Base-by-base conservation (phyloP, 2,113 vertebrate genomes). In the Pterocles gutturalis region DNA sequence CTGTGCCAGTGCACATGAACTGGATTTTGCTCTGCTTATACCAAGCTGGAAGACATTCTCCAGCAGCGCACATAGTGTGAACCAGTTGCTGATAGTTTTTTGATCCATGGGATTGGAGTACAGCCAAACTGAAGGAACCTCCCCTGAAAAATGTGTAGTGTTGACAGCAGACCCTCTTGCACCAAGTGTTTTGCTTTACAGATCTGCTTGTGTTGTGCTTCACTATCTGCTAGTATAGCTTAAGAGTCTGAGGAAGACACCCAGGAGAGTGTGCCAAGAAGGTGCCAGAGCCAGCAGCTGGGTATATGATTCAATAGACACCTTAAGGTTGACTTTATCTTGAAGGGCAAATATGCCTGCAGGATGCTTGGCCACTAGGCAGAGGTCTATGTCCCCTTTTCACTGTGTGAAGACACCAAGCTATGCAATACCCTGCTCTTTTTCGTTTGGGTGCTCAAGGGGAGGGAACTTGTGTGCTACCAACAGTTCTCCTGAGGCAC, bases 131-230 rank as follows among this genome's bases (percentile, higher is more conserved):
- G 31, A 87, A 82, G 88, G 51, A 71, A 6, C 3, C 4, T 71
- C 1, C 7, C 3, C 6, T 0, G 0, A n/a, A 62, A 38, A 70
- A 1, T 4, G 5, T 25, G 11, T 33, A 25, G 17, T 13, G 33
- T 33, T 20, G 17, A 61, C 36, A 85, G 28, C 11, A 85, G 31
- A 6, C 6, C 16, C 15, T 51, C 46, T 88, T 72, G 36, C 22
- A 53, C 17, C 1, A 1, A 69, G 8, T 34, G 31, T 65, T 83
- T 85, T 64, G 2, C 26, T 86, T 81, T 55, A 55, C 8, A 72
- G 22, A 25, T 34, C 26, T 75, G 10, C 36, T 75, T 58, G 33
- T 18, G 17, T 31, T 79, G 11, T 48, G 34, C n/a, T 45, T 9
- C 15, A 34, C 25, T 62, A 17, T 43, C 19, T n/a, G 8, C 17